A percentile compares a stretch with the other conserved stretches of the same genome.
Evolutionary conservation across 2,113 vertebrate genomes (phyloP).

Genomic region (Trachemys scripta): DNA sequence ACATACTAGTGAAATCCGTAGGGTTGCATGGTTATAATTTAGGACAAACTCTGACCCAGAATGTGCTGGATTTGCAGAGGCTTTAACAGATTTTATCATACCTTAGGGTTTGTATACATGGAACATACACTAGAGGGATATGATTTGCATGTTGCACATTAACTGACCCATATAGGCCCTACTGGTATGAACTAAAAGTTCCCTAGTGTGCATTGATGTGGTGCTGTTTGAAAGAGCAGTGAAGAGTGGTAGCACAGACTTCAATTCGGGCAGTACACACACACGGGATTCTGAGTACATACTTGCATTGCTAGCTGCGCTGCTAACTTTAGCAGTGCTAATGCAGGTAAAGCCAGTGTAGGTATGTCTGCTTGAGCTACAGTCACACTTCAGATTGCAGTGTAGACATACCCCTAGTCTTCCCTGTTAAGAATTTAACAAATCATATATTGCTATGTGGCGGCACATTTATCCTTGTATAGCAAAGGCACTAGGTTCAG

Average conservation of each 20-base stretch:
- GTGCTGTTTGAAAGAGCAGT: background rate
- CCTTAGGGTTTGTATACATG: background rate
- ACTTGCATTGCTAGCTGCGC: background rate
- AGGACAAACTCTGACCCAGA: background rate
- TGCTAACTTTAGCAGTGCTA: background rate
- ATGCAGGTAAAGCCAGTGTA: background rate
- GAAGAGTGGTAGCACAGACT: background rate
- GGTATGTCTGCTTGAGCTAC: background rate
- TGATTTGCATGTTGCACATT: background rate
- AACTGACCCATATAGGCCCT: background rate
- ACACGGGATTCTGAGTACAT: background rate
- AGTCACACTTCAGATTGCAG: background rate
- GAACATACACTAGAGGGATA: background rate
- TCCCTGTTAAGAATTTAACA: background rate
- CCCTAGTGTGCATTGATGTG: background rate
- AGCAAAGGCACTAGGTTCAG: background rate
- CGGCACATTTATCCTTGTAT: background rate
- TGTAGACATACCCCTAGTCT: background rate
- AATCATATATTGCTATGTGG: background rate
- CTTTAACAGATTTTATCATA: background rate
- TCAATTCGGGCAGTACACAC: background rate
- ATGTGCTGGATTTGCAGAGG: background rate
- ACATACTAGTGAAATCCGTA: fast-evolving
- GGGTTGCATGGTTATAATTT: background rate
- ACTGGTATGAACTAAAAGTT: background rate